A percentile compares a stretch with the other conserved stretches of the same genome.
Evolutionary conservation across 2,797 vertebrate species (phyloP).

Genomic region (Anguilla pacifica): DNA sequence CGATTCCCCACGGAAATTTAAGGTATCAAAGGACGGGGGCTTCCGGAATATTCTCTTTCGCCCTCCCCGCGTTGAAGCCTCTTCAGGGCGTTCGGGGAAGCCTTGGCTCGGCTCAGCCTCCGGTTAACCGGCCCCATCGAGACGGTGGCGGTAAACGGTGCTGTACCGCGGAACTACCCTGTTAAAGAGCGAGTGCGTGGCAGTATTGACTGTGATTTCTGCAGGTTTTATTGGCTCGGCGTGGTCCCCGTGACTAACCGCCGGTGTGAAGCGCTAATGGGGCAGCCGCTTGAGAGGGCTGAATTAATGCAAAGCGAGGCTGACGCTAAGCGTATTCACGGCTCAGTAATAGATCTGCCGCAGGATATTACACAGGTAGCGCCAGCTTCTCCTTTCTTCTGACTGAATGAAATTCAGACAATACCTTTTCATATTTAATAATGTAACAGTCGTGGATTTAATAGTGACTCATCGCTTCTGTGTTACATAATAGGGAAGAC

Average conservation of each 20-base stretch:
- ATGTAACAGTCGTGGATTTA: conserved; percentile 4
- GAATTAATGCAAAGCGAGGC: not conserved
- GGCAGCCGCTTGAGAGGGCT: not conserved
- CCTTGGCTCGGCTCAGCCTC: not conserved
- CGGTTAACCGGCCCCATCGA: not conserved
- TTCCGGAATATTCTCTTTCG: not conserved
- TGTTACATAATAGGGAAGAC: conserved; percentile 2
- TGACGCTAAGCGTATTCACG: conserved; percentile 14
- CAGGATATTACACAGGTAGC: conserved; percentile 20
- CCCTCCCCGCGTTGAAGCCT: not conserved
- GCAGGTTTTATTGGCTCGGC: conserved; percentile 15
- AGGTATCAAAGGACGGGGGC: conserved; percentile 2
- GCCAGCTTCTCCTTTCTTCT: conserved; percentile 8
- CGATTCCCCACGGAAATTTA: not conserved
- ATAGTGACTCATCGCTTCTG: not conserved
- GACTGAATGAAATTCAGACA: conserved; percentile 17
- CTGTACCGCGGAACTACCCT: not conserved
- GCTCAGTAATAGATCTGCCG: conserved; percentile 21
- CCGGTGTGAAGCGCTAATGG: conserved; percentile 17
- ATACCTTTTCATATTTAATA: conserved; percentile 16
- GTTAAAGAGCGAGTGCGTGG: not conserved
- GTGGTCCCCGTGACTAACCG: not conserved
- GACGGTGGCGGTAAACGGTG: not conserved
- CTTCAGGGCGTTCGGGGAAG: not conserved
- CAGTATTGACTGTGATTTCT: conserved; percentile 13